These are phyloP conservation scores for Pomatorhinus ruficollis DNA, from an alignment of 2,113 vertebrate genomes.

Conservation along the genomic window DNA sequence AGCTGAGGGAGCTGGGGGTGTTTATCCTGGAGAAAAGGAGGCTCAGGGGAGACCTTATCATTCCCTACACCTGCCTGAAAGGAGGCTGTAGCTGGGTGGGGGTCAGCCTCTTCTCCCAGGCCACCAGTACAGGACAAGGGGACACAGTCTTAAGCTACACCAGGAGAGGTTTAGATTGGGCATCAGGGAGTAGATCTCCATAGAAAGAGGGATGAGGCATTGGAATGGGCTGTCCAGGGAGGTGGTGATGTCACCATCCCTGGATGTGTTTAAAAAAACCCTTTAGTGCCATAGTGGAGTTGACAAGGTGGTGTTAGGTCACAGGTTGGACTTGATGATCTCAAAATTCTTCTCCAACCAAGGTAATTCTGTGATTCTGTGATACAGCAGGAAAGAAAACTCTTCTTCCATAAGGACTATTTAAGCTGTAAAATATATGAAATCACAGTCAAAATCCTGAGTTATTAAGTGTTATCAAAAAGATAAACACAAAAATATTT, in stretches of 20 bases:
- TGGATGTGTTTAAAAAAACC: background rate
- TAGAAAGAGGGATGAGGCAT: background rate
- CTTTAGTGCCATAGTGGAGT: accelerated
- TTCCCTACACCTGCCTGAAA: too few species aligned
- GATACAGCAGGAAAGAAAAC: background rate
- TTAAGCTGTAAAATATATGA: background rate
- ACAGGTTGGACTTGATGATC: background rate
- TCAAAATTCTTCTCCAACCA: background rate
- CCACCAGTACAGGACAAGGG: background rate
- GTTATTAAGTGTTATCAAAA: background rate
- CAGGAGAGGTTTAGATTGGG: background rate
- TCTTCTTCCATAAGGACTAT: background rate
- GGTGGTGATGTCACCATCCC: background rate
- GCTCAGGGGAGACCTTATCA: background rate
- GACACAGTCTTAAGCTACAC: accelerated
- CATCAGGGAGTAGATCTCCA: too few species aligned
- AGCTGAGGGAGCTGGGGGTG: background rate
- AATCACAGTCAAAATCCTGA: background rate
- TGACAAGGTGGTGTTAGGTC: background rate
- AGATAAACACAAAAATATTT: background rate
- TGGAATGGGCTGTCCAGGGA: background rate
- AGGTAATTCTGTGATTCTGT: background rate
- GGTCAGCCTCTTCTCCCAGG: background rate
- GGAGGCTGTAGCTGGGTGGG: background rate
- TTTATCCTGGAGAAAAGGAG: background rate